Percentiles rank a stretch among this genome's conserved stretches.
phyloP scores from a whole-genome alignment of 2,888 invertebrate species.

The Parelbella ahira region DNA sequence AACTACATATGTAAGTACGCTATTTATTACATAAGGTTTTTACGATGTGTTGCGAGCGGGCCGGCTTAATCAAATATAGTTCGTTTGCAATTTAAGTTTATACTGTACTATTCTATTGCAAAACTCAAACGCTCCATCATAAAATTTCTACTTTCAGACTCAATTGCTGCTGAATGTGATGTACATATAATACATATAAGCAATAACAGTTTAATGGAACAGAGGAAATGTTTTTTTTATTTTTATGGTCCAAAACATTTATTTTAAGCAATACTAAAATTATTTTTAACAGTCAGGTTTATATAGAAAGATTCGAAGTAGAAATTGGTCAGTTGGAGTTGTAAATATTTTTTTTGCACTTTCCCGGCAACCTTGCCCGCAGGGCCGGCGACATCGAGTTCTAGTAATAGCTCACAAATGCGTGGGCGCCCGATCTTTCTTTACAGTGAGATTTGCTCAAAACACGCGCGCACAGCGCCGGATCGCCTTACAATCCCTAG shows the following conservation, averaged over 20 bases:
- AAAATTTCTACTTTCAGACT: constrained; percentile 37
- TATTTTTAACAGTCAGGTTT: too few species aligned
- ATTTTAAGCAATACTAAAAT: too few species aligned
- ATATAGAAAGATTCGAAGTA: too few species aligned
- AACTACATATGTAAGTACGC: constrained; percentile 13
- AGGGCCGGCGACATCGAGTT: constrained; percentile 65
- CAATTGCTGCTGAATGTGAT: too few species aligned
- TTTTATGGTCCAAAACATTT: too few species aligned
- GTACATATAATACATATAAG: too few species aligned
- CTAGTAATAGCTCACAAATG: constrained; percentile 65
- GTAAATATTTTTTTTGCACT: constrained; percentile 19
- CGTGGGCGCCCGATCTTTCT: constrained; percentile 71
- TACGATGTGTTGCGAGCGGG: constrained; percentile 36
- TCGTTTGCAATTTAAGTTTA: constrained; percentile 63
- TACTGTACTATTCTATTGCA: constrained; percentile 51
- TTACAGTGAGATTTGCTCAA: constrained; percentile 63
- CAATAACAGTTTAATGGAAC: too few species aligned
- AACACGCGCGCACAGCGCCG: constrained; percentile 53
- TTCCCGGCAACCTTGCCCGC: constrained; percentile 72
- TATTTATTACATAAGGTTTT: constrained; percentile 27
- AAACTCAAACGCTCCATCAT: constrained; percentile 49
- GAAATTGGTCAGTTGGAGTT: too few species aligned
- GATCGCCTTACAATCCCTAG: constrained; percentile 63
- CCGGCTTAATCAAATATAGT: constrained; percentile 59
- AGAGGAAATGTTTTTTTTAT: too few species aligned